A percentile compares a stretch with the other conserved stretches of the same genome.
phyloP scores from a whole-genome alignment of 2,113 vertebrate genomes.

The Cyprinus carpio region DNA sequence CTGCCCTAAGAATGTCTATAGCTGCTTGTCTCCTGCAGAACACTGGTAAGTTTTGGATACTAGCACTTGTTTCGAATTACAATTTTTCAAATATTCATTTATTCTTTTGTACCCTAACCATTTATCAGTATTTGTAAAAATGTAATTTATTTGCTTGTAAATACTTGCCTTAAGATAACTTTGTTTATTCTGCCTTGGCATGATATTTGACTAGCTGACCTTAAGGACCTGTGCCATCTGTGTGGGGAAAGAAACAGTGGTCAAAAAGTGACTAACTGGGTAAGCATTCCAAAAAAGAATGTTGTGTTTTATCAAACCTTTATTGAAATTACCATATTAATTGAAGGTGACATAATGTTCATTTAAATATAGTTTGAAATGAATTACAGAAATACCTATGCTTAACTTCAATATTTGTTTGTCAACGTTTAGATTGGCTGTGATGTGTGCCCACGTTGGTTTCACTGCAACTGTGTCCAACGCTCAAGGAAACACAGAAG shows the following conservation, averaged over 20 bases:
- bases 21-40: background rate
- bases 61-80: too few relatives aligned
- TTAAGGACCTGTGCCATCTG: background rate
- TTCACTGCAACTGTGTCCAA: background rate
- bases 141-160: background rate
- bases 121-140: background rate
- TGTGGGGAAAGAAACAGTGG: background rate
- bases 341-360: background rate
- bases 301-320: background rate
- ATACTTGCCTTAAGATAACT: background rate
- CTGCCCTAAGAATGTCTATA: background rate
- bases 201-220: background rate
- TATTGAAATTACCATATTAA: background rate
- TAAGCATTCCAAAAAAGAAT: background rate
- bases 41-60: background rate
- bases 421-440: background rate
- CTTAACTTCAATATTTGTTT: background rate
- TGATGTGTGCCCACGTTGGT: background rate
- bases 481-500: background rate
- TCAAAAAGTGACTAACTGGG: background rate
- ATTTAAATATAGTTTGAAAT: background rate
- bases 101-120: background rate
- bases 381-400: background rate
- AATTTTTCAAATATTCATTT: background rate
- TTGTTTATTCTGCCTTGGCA: background rate